A percentile compares a stretch with the other conserved stretches of the same genome.
These are phyloP conservation scores for Euproctis similis DNA, from an alignment of 2,888 invertebrate species.

Conservation along the genomic window DNA sequence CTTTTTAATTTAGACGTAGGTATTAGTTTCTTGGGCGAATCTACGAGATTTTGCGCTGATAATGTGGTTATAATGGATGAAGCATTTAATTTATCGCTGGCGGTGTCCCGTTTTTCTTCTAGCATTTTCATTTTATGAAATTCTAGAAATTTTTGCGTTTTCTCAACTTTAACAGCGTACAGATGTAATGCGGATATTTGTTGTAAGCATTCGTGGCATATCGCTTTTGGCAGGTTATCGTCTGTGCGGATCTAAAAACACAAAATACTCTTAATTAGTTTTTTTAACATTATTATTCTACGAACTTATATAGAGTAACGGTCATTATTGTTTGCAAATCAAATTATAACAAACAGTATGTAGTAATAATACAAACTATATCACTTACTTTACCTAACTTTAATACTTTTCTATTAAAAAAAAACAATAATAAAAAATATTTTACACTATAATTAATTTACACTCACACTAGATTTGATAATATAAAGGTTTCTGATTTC, in stretches of 20 bases:
- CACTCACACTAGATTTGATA: too few relatives aligned
- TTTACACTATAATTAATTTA: too few relatives aligned
- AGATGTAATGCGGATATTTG: constrained; percentile 55
- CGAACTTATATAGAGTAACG: too few relatives aligned
- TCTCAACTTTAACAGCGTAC: constrained; percentile 62
- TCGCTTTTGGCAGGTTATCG: constrained; percentile 64
- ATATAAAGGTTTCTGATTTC: too few relatives aligned
- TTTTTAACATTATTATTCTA: too few relatives aligned
- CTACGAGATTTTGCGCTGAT: constrained; percentile 32
- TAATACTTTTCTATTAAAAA: too few relatives aligned
- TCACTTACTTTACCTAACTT: too few relatives aligned
- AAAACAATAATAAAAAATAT: too few relatives aligned
- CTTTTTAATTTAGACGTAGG: constrained; percentile 16
- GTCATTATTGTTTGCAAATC: too few relatives aligned
- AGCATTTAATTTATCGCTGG: constrained; percentile 30
- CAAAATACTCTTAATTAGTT: too few relatives aligned
- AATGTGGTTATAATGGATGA: constrained; percentile 35
- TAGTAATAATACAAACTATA: too few relatives aligned
- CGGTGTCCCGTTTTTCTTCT: constrained; percentile 34
- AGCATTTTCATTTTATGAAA: constrained; percentile 51
- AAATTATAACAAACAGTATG: too few relatives aligned
- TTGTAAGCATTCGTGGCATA: constrained; percentile 67
- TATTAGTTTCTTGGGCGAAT: constrained; percentile 20
- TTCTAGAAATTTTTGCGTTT: constrained; percentile 63
- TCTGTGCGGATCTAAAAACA: constrained; percentile 51